A percentile compares a stretch with the other conserved stretches of the same genome.
Evolutionary conservation across 37 sponge, comb jelly and placozoan species (phyloP).

Genomic region (Axinella damicornis): DNA sequence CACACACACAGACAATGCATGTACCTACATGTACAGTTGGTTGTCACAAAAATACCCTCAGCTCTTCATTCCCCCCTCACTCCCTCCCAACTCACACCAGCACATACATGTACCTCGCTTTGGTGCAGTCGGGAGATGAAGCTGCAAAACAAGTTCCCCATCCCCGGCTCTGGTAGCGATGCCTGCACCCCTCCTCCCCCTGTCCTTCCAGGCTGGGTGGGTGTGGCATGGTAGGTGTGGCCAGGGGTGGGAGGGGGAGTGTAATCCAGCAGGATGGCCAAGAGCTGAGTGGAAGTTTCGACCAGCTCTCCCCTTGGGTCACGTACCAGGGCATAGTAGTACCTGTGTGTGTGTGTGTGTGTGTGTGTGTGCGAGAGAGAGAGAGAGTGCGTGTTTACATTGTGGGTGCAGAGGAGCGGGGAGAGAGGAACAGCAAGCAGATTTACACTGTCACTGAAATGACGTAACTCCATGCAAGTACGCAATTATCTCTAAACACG

Average conservation of each 20-base stretch:
- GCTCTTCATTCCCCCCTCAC: too few species aligned
- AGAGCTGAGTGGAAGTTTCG: slow-evolving; percentile 79
- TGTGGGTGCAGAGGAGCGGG: background rate
- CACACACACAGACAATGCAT: too few species aligned
- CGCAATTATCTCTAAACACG: too few species aligned
- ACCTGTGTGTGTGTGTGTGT: slow-evolving; percentile 24
- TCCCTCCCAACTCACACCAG: background rate
- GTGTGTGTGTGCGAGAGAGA: slow-evolving; percentile 2
- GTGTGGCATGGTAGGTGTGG: slow-evolving; percentile 4
- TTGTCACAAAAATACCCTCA: too few species aligned
- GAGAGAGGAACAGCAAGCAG: too few species aligned
- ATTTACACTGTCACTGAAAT: too few species aligned
- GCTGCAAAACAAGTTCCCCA: slow-evolving; percentile 84
- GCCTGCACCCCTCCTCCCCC: background rate
- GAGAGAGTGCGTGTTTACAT: slow-evolving; percentile 20
- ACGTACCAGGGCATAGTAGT: slow-evolving; percentile 85
- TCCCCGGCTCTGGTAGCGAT: slow-evolving; percentile 31
- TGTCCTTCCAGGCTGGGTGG: background rate
- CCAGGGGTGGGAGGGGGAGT: slow-evolving; percentile 34
- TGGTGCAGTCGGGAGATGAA: slow-evolving; percentile 91
- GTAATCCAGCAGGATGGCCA: slow-evolving; percentile 84
- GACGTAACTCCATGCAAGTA: too few species aligned
- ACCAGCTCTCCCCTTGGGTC: slow-evolving; percentile 88
- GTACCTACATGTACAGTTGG: too few species aligned
- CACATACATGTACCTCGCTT: slow-evolving; percentile 69